Evolutionary conservation across 2,888 invertebrate genomes (phyloP).

Genomic region (Tipula helvola): DNA sequence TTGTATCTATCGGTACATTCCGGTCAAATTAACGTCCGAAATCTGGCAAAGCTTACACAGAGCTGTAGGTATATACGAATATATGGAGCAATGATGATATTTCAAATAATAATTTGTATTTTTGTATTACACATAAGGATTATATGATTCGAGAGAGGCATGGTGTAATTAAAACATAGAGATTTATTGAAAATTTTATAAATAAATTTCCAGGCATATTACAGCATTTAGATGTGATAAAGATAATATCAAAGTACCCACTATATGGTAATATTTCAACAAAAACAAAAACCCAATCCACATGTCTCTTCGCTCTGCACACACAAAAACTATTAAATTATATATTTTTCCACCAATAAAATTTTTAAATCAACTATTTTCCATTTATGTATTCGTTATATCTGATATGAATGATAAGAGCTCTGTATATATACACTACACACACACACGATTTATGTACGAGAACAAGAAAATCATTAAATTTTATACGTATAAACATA

Average conservation of each 20-base stretch:
- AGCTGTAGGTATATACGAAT: neutral
- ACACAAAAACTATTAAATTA: neutral
- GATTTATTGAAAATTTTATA: neutral
- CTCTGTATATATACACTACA: neutral
- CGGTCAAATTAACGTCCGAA: neutral
- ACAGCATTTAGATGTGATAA: neutral
- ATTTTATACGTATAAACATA: neutral
- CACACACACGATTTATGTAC: neutral
- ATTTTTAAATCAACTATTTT: neutral
- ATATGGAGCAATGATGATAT: neutral
- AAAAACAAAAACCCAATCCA: neutral
- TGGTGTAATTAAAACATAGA: neutral
- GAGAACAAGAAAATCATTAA: neutral
- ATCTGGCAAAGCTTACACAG: neutral
- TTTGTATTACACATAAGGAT: neutral
- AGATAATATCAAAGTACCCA: neutral
- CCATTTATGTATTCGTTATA: neutral
- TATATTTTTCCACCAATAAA: neutral
- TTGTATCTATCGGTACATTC: no score
- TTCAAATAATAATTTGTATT: neutral
- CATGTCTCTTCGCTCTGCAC: neutral
- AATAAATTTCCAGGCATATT: neutral
- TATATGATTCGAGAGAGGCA: neutral
- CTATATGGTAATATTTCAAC: neutral
- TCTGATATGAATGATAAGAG: conserved; percentile 4